Base-by-base conservation (phyloP, 53 echinoderm and acorn worm genomes). In the Arbacia lixula region DNA sequence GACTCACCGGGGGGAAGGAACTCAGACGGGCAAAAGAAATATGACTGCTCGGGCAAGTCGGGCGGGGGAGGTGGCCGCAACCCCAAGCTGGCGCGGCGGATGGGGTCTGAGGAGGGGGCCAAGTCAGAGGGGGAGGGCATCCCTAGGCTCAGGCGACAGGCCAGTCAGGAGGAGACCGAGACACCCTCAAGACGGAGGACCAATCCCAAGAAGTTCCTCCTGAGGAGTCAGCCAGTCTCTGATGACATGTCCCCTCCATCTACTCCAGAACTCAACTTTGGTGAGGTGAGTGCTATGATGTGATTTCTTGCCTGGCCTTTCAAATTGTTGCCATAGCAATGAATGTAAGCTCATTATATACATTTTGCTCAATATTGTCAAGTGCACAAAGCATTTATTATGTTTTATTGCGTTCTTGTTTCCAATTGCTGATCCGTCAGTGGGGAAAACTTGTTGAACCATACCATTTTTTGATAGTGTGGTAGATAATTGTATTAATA, bases 161-260 rank as follows among this genome's bases (percentile, higher is more conserved):
- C 95, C 6, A 92, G 92, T 33, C 95, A 95, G 66, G 95, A 95
- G 76, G 95, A 95, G 37, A 80, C 92, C 36, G 95, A 92, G 33
- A 81, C 57, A 31, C 51, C 87, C 1, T 49, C 89, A 22, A 87
- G 89, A 27, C 64, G 95, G 83, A 87, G 87, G 61, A 87, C 92
- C 72, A 92, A 85, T 39, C 87, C 81, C 34, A 95, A 91, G 85
- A 83, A 84, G 84, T 76, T 89, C 53, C 86, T 95, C 77, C 83
- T 83, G 17, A 87, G 95, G 31, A 89, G 93, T 49, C 95, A 93
- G 37, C 91, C 93, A 2, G 93, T 95, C 5, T 91, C 89, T 6
- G 95, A 95, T 86, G 95, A 93, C 76, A 88, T 91, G 29, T 95
- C 95, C 12, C 95, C 95, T 21, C 95, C 95, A 8, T 86, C 93